Base-by-base conservation (phyloP, 2,113 vertebrate genomes). In the Pyxicephalus adspersus region DNA sequence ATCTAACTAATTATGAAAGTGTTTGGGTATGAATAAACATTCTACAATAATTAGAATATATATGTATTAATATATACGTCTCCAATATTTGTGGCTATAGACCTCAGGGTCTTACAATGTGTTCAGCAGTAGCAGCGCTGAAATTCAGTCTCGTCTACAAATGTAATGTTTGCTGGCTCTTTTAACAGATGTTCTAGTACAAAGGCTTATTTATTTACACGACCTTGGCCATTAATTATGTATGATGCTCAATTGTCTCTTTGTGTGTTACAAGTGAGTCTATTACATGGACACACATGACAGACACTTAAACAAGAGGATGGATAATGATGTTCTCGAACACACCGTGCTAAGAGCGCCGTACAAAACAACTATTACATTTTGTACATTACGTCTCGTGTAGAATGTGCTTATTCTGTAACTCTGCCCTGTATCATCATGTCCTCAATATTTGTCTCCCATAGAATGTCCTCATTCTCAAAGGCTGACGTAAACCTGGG, bases 121-220 rank as follows among this genome's bases (percentile, higher is more conserved):
- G n/a, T 51, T 68, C 28, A 2, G 45, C 5, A 57, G 6, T 23
- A 31, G 34, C 67, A 52, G 77, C 18, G 8, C 52, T 73, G 19
- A 18, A 19, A 34, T 45, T 7, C 8, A 11, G 15, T 9, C 7
- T 11, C 63, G 55, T 65, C 29, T 34, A 23, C 76, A 77, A 22
- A 8, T 9, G 61, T 50, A 55, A 34, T 16, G 23, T 55, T 22
- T 25, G 17, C 22, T 45, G 5, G 34, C 61, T 54, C 23, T 31
- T 23, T 25, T 31, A 34, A 31, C 63, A 64, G 76, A 65, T 77
- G 61, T 65, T 77, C 76, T 13, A 52, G 60, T 64, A 76, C 74
- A 64, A 64, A 18, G 19, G 64, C 3, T 57, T 31, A 8, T 45
- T 1, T 60, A 3, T 23, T 57, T 63, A n/a, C 31, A 11, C 15